phyloP scores from a whole-genome alignment of 2,113 vertebrate genomes.

The Perca schrenkii region DNA sequence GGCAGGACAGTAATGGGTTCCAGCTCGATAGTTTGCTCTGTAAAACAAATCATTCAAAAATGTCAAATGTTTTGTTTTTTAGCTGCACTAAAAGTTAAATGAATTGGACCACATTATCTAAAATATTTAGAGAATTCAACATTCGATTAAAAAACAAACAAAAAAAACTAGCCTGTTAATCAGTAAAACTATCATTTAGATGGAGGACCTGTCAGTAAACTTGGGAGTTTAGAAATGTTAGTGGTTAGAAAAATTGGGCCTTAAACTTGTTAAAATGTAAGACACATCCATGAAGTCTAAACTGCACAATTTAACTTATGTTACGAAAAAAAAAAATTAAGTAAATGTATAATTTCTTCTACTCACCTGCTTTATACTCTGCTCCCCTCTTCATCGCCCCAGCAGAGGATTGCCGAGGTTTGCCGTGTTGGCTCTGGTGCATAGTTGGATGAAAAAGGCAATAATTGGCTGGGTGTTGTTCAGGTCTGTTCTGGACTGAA shows the following conservation, averaged over 20 bases:
- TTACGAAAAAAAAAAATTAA: neutral
- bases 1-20: constrained; percentile 66
- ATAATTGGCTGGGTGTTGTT: constrained; percentile 5
- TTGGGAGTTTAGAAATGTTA: neutral
- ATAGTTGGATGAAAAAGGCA: constrained; percentile 22
- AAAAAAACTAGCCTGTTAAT: neutral
- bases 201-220: neutral
- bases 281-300: neutral
- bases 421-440: neutral
- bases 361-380: constrained; percentile 31
- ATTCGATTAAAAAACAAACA: neutral
- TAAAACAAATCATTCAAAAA: constrained; percentile 26
- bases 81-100: neutral
- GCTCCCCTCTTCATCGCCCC: constrained; percentile 38
- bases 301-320: neutral
- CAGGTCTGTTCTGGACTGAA: neutral
- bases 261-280: neutral
- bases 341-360: neutral
- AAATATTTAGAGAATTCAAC: no score
- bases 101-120: neutral
- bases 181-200: neutral
- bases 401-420: neutral
- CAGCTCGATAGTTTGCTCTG: constrained; percentile 57
- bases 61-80: neutral
- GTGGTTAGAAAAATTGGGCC: neutral